Percentiles rank a stretch among this genome's conserved stretches.
These are phyloP conservation scores for Tigriopus californicus DNA, from an alignment of 2,888 invertebrate species.

Conservation along the genomic window DNA sequence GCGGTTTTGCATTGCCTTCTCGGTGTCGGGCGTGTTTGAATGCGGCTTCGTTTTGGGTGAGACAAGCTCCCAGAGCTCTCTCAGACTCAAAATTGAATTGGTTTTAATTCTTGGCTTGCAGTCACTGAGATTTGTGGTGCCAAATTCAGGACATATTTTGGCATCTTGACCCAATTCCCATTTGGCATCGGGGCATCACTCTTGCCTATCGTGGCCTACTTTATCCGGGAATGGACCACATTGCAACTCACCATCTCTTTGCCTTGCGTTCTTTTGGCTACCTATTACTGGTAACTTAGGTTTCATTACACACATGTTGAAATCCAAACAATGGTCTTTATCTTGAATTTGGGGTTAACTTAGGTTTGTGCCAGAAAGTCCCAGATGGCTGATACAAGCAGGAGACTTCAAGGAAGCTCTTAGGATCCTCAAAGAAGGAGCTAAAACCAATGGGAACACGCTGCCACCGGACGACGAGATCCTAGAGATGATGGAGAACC, in stretches of 20 bases:
- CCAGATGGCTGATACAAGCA: slow-evolving; percentile 52
- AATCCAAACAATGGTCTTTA: background rate
- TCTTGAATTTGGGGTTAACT: background rate
- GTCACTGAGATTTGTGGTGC: slow-evolving; percentile 13
- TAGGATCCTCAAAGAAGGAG: slow-evolving; percentile 41
- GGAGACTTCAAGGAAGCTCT: slow-evolving; percentile 43
- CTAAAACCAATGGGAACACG: slow-evolving; percentile 30
- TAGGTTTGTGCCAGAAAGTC: slow-evolving; percentile 53
- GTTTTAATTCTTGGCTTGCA: background rate
- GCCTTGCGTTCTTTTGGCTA: slow-evolving; percentile 38
- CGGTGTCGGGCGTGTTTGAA: slow-evolving; percentile 14
- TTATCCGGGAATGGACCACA: slow-evolving; percentile 43
- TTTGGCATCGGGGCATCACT: slow-evolving; percentile 15
- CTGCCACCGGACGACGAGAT: slow-evolving; percentile 18
- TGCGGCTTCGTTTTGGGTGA: slow-evolving; percentile 15
- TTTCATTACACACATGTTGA: background rate
- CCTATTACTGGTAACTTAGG: slow-evolving; percentile 33
- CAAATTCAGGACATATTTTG: slow-evolving; percentile 9
- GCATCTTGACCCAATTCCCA: slow-evolving; percentile 15
- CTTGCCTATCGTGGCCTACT: slow-evolving; percentile 36
- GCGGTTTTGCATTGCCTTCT: slow-evolving; percentile 17
- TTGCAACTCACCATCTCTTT: slow-evolving; percentile 47
- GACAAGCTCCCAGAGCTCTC: background rate
- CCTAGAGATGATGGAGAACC: slow-evolving; percentile 11
- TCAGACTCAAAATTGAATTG: background rate